Base-by-base conservation (phyloP, 2,888 invertebrate genomes). In the Auanema freiburgensis region DNA sequence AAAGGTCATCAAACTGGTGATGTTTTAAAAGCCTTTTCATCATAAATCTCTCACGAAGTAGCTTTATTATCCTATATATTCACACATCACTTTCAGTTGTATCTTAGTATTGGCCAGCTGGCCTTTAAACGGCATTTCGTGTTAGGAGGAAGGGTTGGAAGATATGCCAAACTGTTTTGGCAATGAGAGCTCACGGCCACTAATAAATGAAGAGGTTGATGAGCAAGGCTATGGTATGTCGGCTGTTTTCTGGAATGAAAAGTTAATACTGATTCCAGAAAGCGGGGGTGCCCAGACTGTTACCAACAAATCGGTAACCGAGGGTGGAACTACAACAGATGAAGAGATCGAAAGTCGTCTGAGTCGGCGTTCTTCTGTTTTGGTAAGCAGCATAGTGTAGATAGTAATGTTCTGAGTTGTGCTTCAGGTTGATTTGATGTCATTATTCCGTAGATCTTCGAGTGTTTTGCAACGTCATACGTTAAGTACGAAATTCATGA, bases 391-490 rank as follows among this genome's bases (percentile, higher is more conserved):
- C 59, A 52, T 4, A n/a, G 18, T 11, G 18, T 12, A n/a, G 23
- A 10, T 4, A 52, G 2, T 21, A 23, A n/a, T 57, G 57, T 59
- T 18, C n/a, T 46, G 12, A n/a, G 4, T 50, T 49, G 41, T 23
- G 25, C 65, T 78, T 44, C 63, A 79, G 79, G 73, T 74, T 14
- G 82, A 82, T 62, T 70, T 82, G 12, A 56, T 82, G n/a, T 78
- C 82, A 0, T 68, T 82, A 10, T 79, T 82, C 49, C 77, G 82
- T n/a, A 68, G 81, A 12, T 80, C 80, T 2, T 77, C 77, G 42
- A 77, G 78, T 61, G 73, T 79, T 40, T 66, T 74, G 8, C 59
- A 72, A 16, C 66, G 71, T 16, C 72, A 76, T 21, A 71, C 67
- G 12, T 56, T 51, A 58, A 69, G 59, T 40, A 60, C 59, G 43